These are phyloP conservation scores for Pluvialis apricaria DNA, from an alignment of 2,113 vertebrate species.

Conservation along the genomic window DNA sequence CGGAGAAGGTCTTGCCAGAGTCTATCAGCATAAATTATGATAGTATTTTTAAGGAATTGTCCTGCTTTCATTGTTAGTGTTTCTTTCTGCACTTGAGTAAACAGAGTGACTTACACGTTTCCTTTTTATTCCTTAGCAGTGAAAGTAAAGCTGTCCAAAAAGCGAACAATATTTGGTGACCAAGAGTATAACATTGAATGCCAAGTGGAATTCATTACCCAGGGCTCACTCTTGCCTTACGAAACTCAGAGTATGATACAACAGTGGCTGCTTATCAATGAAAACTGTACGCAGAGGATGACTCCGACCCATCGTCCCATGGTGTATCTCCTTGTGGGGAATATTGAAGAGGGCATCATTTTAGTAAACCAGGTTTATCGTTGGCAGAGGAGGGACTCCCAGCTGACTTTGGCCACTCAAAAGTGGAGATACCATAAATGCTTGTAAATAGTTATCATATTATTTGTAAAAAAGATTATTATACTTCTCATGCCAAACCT, in stretches of 20 bases:
- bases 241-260: conserved; percentile 82
- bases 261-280: conserved; percentile 87
- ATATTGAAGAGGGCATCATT: conserved; percentile 70
- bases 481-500: neutral
- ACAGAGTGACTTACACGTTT: neutral
- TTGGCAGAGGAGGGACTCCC: conserved; percentile 82
- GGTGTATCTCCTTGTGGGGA: conserved; percentile 82
- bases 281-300: conserved; percentile 74
- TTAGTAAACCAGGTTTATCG: conserved; percentile 77
- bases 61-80: neutral
- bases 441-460: conserved; percentile 47
- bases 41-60: neutral
- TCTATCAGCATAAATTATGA: neutral
- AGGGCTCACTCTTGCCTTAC: conserved; percentile 79
- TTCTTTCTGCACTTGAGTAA: neutral
- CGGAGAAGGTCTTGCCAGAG: neutral
- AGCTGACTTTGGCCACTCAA: conserved; percentile 76
- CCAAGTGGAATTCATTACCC: conserved; percentile 81
- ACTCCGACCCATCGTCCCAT: conserved; percentile 69
- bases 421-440: conserved; percentile 88
- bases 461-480: conserved; percentile 15
- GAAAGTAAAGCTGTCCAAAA: conserved; percentile 80
- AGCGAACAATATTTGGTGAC: conserved; percentile 59
- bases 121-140: conserved; percentile 70
- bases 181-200: conserved; percentile 81